Percentiles rank a stretch among this genome's conserved stretches.
Conservation (phyloP, 2,888 invertebrate genomes). For the Cyclophora albipunctata region DNA sequence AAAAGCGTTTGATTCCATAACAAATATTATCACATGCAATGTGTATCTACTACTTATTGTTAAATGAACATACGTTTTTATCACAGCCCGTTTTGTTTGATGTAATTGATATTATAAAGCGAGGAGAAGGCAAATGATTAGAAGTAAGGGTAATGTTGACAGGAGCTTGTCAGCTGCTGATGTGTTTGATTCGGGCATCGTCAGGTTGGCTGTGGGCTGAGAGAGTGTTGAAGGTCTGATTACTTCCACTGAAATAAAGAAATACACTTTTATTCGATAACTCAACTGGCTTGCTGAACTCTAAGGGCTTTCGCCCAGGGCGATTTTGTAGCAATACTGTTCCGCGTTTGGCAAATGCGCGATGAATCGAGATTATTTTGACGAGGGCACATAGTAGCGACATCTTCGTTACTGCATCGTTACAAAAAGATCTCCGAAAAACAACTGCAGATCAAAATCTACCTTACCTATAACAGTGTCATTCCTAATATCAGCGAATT, state of each 20-base stretch:
- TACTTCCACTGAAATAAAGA: conserved; percentile 55
- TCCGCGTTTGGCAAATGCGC: no score
- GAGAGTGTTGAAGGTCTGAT: conserved; percentile 47
- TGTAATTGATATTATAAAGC: conserved; percentile 43
- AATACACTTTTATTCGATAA: neutral
- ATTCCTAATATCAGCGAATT: conserved; percentile 83
- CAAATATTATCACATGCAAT: conserved; percentile 21
- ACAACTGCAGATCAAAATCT: no score
- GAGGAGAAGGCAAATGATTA: conserved; percentile 29
- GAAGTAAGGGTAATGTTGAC: conserved; percentile 26
- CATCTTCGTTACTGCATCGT: no score
- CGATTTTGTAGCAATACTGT: no score
- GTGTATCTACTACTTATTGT: conserved; percentile 16
- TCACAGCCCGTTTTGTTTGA: conserved; percentile 65
- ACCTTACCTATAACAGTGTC: conserved; percentile 81
- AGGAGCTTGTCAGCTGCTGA: conserved; percentile 28
- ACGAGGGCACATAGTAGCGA: no score
- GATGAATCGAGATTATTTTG: no score
- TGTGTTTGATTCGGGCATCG: conserved; percentile 43
- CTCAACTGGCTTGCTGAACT: no score
- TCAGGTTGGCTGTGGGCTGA: conserved; percentile 51
- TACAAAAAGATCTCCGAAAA: no score
- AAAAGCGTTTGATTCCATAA: conserved; percentile 5
- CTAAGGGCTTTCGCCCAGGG: no score
- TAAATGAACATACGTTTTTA: conserved; percentile 47